Percentiles rank a stretch among this genome's conserved stretches.
phyloP scores from a whole-genome alignment of 92 coral and sea anemone species.

The Umimayanthus chanpuru region DNA sequence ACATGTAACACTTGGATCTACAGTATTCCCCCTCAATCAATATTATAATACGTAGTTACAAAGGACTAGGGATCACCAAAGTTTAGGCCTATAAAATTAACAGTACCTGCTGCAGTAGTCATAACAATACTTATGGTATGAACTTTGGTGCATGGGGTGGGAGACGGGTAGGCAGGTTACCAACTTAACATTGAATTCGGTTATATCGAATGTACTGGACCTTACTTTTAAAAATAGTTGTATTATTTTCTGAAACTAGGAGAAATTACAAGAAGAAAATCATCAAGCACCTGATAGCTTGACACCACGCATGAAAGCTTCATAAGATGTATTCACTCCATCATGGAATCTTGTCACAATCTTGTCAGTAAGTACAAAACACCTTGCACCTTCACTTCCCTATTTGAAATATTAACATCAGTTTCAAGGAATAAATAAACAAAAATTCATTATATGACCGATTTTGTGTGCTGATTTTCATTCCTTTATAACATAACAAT shows the following conservation, averaged over 20 bases:
- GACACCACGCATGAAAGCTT: conserved; percentile 81
- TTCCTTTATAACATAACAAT: too few relatives aligned
- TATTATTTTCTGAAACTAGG: too few relatives aligned
- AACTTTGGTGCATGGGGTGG: not conserved
- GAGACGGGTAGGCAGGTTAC: not conserved
- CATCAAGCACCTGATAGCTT: conserved; percentile 67
- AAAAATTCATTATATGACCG: too few relatives aligned
- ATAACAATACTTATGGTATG: conserved; percentile 4
- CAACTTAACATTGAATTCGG: too few relatives aligned
- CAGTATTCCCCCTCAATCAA: too few relatives aligned
- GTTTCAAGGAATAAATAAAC: too few relatives aligned
- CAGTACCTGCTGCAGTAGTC: not conserved
- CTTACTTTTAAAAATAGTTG: too few relatives aligned
- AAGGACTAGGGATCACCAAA: not conserved
- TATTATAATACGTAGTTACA: not conserved
- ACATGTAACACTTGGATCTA: too few relatives aligned
- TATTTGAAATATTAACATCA: not conserved
- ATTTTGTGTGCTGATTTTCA: too few relatives aligned
- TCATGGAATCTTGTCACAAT: conserved; percentile 64
- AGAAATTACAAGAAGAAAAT: not conserved
- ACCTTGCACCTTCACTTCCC: conserved; percentile 86
- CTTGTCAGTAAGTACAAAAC: conserved; percentile 62
- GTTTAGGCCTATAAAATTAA: not conserved
- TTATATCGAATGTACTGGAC: too few relatives aligned
- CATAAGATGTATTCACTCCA: conserved; percentile 85